A percentile compares a stretch with the other conserved stretches of the same genome.
Evolutionary conservation across 2,888 invertebrate genomes (phyloP).

Genomic region (Isoperla grammatica): DNA sequence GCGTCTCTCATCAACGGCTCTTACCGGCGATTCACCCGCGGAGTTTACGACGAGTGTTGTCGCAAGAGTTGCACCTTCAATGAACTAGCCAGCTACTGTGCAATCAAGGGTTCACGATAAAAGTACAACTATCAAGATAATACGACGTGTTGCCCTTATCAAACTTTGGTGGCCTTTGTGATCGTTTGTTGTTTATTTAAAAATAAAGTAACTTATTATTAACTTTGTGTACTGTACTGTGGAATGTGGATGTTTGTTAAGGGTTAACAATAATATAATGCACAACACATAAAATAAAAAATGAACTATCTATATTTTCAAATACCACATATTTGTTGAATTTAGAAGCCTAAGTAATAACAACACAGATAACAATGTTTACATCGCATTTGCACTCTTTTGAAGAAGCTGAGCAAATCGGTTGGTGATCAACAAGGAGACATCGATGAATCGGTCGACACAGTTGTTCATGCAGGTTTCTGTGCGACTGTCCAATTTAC

Average conservation of each 20-base stretch:
- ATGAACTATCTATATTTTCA: too few relatives aligned
- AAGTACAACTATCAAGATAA: too few relatives aligned
- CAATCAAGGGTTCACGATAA: constrained; percentile 2
- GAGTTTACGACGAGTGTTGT: constrained; percentile 47
- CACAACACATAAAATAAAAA: constrained; percentile 5
- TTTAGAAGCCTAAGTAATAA: too few relatives aligned
- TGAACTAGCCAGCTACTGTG: constrained; percentile 44
- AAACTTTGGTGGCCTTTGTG: constrained; percentile 11
- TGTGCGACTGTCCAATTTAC: constrained; percentile 79
- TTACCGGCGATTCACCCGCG: constrained; percentile 36
- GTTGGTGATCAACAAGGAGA: constrained; percentile 80
- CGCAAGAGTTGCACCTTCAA: constrained; percentile 41
- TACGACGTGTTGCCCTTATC: neutral
- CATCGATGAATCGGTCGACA: constrained; percentile 91
- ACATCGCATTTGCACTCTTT: constrained; percentile 50
- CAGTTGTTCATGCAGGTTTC: constrained; percentile 90
- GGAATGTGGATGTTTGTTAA: constrained; percentile 4
- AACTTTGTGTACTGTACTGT: constrained; percentile 11
- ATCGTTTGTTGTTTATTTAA: constrained; percentile 16
- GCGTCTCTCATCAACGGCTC: constrained; percentile 39
- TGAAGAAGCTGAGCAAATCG: constrained; percentile 83
- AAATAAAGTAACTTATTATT: constrained; percentile 16
- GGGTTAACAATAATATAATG: constrained; percentile 9
- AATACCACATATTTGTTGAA: too few relatives aligned
- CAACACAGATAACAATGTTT: too few relatives aligned